Conservation (phyloP, 2,797 vertebrate species). For the Florisuga fusca region DNA sequence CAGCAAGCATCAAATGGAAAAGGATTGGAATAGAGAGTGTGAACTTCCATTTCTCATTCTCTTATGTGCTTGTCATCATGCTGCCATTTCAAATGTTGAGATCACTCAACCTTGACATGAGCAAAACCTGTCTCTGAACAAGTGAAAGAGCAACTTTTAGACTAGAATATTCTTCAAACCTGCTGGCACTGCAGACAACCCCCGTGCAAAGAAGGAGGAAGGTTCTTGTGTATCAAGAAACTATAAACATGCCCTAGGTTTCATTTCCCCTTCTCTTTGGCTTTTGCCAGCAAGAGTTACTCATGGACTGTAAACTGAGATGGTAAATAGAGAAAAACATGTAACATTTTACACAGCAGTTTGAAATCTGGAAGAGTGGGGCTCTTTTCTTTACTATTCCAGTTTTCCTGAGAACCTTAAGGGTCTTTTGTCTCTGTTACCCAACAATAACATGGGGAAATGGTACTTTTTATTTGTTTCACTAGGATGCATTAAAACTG, state of each 20-base stretch:
- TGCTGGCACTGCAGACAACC: neutral
- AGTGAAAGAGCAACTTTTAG: constrained; percentile 19
- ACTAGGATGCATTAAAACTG: neutral
- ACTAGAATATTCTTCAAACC: neutral
- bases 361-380: neutral
- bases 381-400: neutral
- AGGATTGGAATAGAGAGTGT: neutral
- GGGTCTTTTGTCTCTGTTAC: neutral
- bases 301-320: neutral
- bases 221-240: neutral
- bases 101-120: constrained; percentile 22
- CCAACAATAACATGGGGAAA: neutral
- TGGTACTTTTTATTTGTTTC: neutral
- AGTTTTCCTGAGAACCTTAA: neutral
- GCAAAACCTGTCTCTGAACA: neutral
- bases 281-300: neutral
- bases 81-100: constrained; percentile 34
- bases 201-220: neutral
- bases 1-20: constrained; percentile 24
- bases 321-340: neutral
- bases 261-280: neutral
- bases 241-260: neutral
- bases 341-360: neutral
- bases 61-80: neutral
- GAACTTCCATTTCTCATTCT: constrained; percentile 34